Conservation (phyloP, 2,888 invertebrate genomes). For the Amblyteles armatorius region DNA sequence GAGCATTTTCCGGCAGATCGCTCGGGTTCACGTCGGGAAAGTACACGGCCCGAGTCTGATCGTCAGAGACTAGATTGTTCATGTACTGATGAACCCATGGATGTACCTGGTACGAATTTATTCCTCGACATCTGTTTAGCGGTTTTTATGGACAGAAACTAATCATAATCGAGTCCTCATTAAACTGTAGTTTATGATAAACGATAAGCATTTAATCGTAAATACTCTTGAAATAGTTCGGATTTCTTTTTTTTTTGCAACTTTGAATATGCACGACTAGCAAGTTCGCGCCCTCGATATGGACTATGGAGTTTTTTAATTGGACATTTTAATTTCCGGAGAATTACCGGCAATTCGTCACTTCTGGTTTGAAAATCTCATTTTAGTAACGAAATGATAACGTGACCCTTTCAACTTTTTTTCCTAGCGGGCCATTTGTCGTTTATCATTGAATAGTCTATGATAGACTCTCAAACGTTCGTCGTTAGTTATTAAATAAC, state of each 20-base stretch:
- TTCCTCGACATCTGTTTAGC: conserved; percentile 86
- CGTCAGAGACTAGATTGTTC: conserved; percentile 93
- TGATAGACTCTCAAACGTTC: background rate
- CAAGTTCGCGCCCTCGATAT: background rate
- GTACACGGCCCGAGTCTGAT: conserved; percentile 91
- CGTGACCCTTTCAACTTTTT: background rate
- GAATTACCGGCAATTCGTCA: too few species aligned
- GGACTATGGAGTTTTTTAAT: too few species aligned
- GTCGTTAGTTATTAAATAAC: conserved; percentile 3
- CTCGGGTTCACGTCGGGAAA: conserved; percentile 96
- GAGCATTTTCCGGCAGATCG: conserved; percentile 87
- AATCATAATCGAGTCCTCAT: conserved; percentile 65
- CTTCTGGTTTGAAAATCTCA: too few species aligned
- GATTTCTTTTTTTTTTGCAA: background rate
- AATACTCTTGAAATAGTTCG: background rate
- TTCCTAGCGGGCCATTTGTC: background rate
- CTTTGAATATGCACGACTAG: background rate
- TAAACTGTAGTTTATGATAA: background rate
- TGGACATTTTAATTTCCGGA: too few species aligned
- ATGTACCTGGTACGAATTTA: conserved; percentile 92
- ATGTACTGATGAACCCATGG: conserved; percentile 98
- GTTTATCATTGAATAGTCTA: background rate
- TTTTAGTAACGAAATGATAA: background rate
- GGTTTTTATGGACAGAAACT: conserved; percentile 17
- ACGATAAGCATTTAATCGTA: conserved; percentile 7